Base-by-base conservation (phyloP, 1,140 invertebrate genomes). In the Dermatophagoides farinae region DNA sequence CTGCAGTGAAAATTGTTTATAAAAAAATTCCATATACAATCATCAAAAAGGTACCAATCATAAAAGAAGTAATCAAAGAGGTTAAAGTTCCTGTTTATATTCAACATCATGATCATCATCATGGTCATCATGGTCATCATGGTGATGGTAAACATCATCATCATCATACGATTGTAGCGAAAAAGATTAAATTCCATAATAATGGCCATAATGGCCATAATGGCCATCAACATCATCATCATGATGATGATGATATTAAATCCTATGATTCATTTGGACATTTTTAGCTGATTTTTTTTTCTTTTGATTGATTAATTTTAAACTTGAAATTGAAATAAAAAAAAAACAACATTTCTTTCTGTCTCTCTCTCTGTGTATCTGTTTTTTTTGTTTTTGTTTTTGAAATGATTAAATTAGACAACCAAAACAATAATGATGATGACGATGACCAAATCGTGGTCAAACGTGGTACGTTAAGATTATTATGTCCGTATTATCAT, bases 31-130 rank as follows among this genome's bases (percentile, higher is more conserved):
- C 53, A 1, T 14, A 25, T 23, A 14, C 12, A n/a, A 23, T 55
- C 14, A 38, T 55, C 4, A 43, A 55, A 23, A 55, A 55, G 14
- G 53, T 55, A n/a, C 53, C 53, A 11, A 5, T 4, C 31, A 31
- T 31, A 31, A 31, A 31, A 31, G 31, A 31, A 31, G 46, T 55
- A 16, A 55, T 55, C 23, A 55, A 55, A 25, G 31, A 55, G 53
- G 53, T 55, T n/a, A 53, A 53, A 39, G 51, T 53, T n/a, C 53
- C 53, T 18, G 53, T 55, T 14, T 41, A 55, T 20, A 44, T 44
- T 11, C 14, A 55, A 4, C 1, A 55, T 4, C 12, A 55, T 6
- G 6, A 55, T 44, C 53, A 55, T 25, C 5, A 38, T 23, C 2
- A 38, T 20, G 2, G 11, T 6, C 53, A 55, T 38, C 1, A 55